Evolutionary conservation across 2,113 vertebrate genomes (phyloP).

Genomic region (Rissa tridactyla): DNA sequence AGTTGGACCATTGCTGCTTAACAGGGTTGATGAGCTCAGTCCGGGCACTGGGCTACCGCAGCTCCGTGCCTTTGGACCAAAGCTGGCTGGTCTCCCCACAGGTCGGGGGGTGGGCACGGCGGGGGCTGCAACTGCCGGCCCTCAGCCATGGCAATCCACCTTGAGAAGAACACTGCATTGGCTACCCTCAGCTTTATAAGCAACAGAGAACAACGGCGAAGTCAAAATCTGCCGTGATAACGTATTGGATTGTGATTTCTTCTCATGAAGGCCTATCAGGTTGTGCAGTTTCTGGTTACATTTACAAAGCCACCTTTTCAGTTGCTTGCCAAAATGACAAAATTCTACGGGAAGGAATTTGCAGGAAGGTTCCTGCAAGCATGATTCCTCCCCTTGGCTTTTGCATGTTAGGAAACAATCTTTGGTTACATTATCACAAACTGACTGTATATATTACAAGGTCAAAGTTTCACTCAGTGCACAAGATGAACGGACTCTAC

Average conservation of each 20-base stretch:
- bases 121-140: not conserved
- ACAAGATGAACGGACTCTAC: not conserved
- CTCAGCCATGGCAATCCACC: not conserved
- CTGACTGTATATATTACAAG: not conserved
- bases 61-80: not conserved
- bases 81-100: not conserved
- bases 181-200: not conserved
- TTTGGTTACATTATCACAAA: not conserved
- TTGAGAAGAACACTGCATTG: not conserved
- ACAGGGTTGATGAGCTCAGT: not conserved
- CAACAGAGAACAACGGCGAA: not conserved
- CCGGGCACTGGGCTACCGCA: not conserved
- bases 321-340: not conserved
- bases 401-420: not conserved
- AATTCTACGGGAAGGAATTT: not conserved
- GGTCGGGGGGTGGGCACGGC: accelerated
- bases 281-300: not conserved
- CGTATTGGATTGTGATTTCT: not conserved
- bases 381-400: not conserved
- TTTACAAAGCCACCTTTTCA: not conserved
- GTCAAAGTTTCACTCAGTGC: not conserved
- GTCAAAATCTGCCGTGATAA: not conserved
- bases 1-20: not conserved
- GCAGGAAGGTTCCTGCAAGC: not conserved
- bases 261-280: not conserved